Conservation (phyloP, 2,888 invertebrate genomes). For the Pollenia griseotomentosa region DNA sequence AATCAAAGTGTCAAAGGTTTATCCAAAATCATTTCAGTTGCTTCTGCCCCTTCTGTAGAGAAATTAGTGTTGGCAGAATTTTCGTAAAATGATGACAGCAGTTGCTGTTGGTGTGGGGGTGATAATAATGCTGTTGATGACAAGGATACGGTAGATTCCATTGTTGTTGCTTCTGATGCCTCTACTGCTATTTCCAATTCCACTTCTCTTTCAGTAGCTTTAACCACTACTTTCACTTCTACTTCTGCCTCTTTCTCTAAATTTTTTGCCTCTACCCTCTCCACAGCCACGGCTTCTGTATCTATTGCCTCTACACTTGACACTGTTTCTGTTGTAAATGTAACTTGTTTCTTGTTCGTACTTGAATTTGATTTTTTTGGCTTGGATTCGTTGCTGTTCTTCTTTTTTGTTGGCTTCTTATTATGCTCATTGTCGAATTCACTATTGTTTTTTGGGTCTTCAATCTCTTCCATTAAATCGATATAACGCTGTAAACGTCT, state of each 20-base stretch:
- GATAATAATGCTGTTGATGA: constrained; percentile 13
- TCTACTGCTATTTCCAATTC: too few relatives aligned
- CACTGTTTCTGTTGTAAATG: constrained; percentile 38
- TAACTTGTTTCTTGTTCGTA: constrained; percentile 59
- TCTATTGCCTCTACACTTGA: constrained; percentile 3
- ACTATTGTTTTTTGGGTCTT: constrained; percentile 72
- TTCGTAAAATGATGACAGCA: background rate
- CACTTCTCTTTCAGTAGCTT: too few relatives aligned
- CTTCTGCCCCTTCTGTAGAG: constrained; percentile 7
- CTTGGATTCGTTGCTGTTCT: constrained; percentile 21
- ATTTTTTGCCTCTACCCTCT: background rate
- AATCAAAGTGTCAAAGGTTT: constrained; percentile 67
- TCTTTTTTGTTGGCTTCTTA: constrained; percentile 31
- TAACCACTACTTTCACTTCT: background rate
- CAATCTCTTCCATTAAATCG: constrained; percentile 88
- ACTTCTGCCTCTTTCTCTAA: background rate
- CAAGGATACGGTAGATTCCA: background rate
- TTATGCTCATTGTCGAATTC: constrained; percentile 31
- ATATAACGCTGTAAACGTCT: constrained; percentile 88
- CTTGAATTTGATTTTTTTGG: constrained; percentile 51
- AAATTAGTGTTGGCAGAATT: background rate
- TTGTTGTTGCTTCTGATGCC: background rate
- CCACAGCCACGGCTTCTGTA: constrained; percentile 1
- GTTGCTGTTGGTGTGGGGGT: background rate
- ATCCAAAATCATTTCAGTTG: constrained; percentile 43